phyloP scores from a whole-genome alignment of 2,113 vertebrate species.

The Potamarius usumacintae region DNA sequence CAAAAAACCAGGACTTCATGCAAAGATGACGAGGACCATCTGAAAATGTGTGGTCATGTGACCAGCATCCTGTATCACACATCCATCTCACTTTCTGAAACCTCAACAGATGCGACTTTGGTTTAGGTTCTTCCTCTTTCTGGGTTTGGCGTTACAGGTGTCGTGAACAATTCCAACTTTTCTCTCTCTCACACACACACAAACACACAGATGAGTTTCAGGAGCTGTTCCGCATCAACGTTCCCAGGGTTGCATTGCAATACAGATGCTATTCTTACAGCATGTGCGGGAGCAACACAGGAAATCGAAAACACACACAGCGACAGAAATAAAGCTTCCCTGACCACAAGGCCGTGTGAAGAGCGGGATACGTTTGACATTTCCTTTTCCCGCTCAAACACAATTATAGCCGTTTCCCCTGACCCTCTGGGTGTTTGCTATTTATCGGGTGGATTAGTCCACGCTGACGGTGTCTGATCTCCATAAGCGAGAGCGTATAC shows the following conservation, averaged over 20 bases:
- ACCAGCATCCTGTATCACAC: neutral
- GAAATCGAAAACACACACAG: neutral
- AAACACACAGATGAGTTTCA: neutral
- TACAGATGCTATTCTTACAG: neutral
- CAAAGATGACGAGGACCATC: neutral
- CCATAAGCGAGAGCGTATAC: neutral
- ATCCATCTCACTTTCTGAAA: neutral
- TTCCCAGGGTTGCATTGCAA: neutral
- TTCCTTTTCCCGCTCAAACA: neutral
- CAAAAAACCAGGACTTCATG: neutral
- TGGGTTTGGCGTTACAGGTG: slow-evolving; percentile 4
- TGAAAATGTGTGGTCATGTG: neutral
- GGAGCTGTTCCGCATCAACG: neutral
- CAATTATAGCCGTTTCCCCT: neutral
- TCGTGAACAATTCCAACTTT: neutral
- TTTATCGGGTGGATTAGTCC: neutral
- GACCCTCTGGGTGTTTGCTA: neutral
- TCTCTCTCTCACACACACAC: neutral
- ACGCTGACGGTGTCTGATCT: neutral
- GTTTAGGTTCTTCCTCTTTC: neutral
- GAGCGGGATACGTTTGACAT: neutral
- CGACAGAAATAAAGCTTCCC: neutral
- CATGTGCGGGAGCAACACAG: neutral
- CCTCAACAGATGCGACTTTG: neutral
- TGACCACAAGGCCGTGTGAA: neutral